These are phyloP conservation scores for Tretioscincus oriximinensis DNA, from an alignment of 2,113 vertebrate species.

Conservation along the genomic window DNA sequence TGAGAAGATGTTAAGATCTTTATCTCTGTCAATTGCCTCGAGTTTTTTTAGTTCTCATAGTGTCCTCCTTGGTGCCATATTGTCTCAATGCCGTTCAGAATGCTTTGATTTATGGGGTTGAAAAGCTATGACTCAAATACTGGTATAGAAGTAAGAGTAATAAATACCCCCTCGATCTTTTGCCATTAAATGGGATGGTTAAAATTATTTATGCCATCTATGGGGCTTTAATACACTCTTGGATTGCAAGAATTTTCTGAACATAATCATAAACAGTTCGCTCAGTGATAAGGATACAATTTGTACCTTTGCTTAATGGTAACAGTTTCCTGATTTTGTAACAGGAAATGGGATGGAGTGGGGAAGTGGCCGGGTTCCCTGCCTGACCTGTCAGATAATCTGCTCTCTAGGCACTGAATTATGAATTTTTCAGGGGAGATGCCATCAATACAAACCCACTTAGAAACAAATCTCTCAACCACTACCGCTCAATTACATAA, in stretches of 20 bases:
- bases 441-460: slow-evolving; percentile 3
- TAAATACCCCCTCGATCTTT: background rate
- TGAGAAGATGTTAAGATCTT: slow-evolving; percentile 66
- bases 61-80: background rate
- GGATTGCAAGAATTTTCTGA: background rate
- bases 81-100: background rate
- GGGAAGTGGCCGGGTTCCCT: slow-evolving; percentile 30
- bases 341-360: slow-evolving; percentile 71
- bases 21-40: slow-evolving; percentile 48
- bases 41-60: background rate
- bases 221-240: background rate
- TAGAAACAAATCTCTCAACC: background rate
- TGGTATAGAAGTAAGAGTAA: background rate
- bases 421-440: background rate
- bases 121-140: slow-evolving; percentile 13
- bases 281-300: slow-evolving; percentile 42
- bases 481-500: background rate
- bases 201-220: slow-evolving; percentile 35
- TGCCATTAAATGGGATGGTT: background rate
- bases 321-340: slow-evolving; percentile 68
- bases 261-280: background rate
- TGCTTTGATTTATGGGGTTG: background rate
- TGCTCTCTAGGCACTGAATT: fast-evolving
- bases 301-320: slow-evolving; percentile 44
- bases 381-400: slow-evolving; percentile 45